Evolutionary conservation across 2,113 vertebrate genomes (phyloP), one percentile per base, ranked within the genome.

Genomic region (Panthera leo): DNA sequence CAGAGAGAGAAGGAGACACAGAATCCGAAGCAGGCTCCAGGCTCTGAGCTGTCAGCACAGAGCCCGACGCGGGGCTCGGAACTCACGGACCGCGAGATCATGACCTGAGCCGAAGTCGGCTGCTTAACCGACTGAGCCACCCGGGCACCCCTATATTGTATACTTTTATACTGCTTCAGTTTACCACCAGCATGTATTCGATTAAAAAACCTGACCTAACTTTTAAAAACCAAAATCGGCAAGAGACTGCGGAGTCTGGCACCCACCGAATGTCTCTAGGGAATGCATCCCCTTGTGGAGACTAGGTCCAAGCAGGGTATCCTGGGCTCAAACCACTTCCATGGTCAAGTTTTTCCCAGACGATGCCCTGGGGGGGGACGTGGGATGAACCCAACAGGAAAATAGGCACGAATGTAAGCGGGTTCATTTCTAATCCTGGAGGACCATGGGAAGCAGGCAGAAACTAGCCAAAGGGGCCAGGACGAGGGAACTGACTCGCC

Each of bases 291-390:
- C 25, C 79, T 31, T 25, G 18, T 14, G 51, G 70, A 5, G 10
- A 42, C 55, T 9, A 29, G 21, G 21, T 13, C 34, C 63, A 21
- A 61, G 68, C 18, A 39, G 31, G 55, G 42, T 18, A 23, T 36
- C 16, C 51, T 25, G 11, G 11, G 51, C 29, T 71, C 36, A 34
- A 51, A 75, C 2, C 0, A 5, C 48, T 76, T 31, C 0, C n/a
- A 51, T 7, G 5, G 15, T 67, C 71, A 31, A 36, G 63, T 15
- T 14, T 78, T 39, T 18, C 39, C 63, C 25, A 51, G 23, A 25
- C 5, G 78, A 34, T 27, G 63, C 34, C 5, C 27, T 27, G 34
- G 51, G 0, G 0, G 12, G 12, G 68, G 1, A 9, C 2, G 0
- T 36, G 31, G 23, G 18, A 18, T 79, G 39, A 58, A 11, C 10